These are phyloP conservation scores for Sebastes vulpes DNA, from an alignment of 2,797 vertebrate species.

Conservation along the genomic window DNA sequence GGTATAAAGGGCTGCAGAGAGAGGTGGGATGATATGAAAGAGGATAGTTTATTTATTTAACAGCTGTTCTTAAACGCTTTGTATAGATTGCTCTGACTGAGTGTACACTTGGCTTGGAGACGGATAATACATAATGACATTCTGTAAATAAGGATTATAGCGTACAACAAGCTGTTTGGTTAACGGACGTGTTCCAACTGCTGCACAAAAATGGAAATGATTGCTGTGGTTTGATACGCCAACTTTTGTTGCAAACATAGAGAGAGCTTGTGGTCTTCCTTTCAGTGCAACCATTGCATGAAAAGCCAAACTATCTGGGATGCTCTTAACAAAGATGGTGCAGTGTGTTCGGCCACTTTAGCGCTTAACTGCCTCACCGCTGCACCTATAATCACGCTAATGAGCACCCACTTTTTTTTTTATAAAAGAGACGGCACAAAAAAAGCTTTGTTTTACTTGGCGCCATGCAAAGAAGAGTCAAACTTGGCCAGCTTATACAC, in stretches of 20 bases:
- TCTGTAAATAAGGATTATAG: conserved; percentile 57
- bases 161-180: conserved; percentile 35
- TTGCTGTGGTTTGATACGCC: background rate
- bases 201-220: background rate
- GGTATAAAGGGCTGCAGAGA: background rate
- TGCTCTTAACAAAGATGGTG: background rate
- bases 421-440: background rate
- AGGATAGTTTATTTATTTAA: conserved; percentile 34
- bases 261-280: conserved; percentile 14
- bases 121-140: conserved; percentile 22
- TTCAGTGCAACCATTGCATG: background rate
- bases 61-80: conserved; percentile 16
- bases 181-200: conserved; percentile 42
- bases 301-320: background rate
- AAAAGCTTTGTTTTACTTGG: background rate
- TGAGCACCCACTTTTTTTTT: background rate
- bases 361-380: background rate
- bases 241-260: background rate
- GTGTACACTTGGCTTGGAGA: conserved; percentile 28
- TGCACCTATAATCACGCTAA: conserved; percentile 18
- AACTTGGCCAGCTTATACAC: background rate
- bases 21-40: background rate
- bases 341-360: background rate
- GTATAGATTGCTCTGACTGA: conserved; percentile 21
- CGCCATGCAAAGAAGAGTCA: background rate